These are phyloP conservation scores for Taenioides sp. DNA, from an alignment of 2,797 vertebrate species.

Conservation along the genomic window DNA sequence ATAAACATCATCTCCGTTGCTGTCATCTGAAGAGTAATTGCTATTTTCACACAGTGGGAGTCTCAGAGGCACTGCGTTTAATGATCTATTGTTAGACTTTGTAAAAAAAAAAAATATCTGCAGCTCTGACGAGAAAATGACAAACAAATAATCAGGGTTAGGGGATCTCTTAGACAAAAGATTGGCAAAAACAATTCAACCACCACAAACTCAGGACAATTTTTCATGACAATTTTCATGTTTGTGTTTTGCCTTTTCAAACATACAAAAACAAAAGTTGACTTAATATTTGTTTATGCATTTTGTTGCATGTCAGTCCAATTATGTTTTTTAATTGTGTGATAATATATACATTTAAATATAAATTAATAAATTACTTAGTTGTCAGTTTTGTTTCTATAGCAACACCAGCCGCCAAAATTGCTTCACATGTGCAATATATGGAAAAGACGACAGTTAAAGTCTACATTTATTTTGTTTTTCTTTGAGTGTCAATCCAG, in stretches of 20 bases:
- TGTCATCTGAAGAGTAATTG: neutral
- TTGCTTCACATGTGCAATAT: too few relatives aligned
- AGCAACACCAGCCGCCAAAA: too few relatives aligned
- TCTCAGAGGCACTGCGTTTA: neutral
- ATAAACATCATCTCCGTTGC: neutral
- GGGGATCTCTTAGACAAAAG: too few relatives aligned
- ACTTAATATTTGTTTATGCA: neutral
- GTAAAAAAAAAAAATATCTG: neutral
- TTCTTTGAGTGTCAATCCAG: neutral
- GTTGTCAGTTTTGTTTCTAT: too few relatives aligned
- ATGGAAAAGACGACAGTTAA: neutral
- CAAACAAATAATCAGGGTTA: slow-evolving; percentile 3
- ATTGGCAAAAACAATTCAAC: too few relatives aligned
- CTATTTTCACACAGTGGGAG: neutral
- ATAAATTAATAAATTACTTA: too few relatives aligned
- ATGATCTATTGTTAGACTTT: neutral
- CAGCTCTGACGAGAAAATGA: neutral
- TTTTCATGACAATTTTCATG: too few relatives aligned
- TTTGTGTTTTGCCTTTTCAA: too few relatives aligned
- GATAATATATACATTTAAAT: too few relatives aligned
- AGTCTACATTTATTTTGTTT: neutral
- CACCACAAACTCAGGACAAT: too few relatives aligned
- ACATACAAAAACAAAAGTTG: too few relatives aligned
- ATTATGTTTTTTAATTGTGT: neutral
- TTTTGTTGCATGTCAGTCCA: neutral